phyloP scores from a whole-genome alignment of 2,797 vertebrate genomes.

The Malacoctenus gilli region DNA sequence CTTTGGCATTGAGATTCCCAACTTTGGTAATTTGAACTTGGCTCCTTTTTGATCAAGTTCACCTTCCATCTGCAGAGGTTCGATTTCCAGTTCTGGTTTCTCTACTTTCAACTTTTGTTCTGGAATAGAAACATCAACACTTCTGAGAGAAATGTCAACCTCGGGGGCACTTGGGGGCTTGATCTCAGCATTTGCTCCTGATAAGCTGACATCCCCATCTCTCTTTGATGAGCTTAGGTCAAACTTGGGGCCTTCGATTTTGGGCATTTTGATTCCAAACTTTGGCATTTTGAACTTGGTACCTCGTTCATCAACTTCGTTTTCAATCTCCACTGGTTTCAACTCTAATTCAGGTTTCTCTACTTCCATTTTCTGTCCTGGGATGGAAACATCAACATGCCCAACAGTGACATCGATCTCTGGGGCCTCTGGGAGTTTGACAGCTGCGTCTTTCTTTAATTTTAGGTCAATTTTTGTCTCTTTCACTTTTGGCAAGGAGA shows the following conservation, averaged over 20 bases:
- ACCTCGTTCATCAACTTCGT: conserved; percentile 33
- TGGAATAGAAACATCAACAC: conserved; percentile 29
- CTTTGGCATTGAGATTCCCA: conserved; percentile 58
- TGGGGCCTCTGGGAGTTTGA: conserved; percentile 21
- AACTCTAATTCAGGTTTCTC: conserved; percentile 30
- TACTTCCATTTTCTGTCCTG: conserved; percentile 26
- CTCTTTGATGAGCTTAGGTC: conserved; percentile 44
- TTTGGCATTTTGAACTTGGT: conserved; percentile 56
- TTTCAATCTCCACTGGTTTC: conserved; percentile 23
- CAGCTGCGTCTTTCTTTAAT: conserved; percentile 55
- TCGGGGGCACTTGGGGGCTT: conserved; percentile 28
- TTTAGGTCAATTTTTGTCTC: conserved; percentile 35
- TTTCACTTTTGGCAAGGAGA: conserved; percentile 59
- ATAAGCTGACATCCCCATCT: conserved; percentile 18
- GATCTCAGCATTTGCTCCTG: conserved; percentile 16
- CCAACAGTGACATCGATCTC: conserved; percentile 27
- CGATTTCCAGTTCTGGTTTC: conserved; percentile 24
- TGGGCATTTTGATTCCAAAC: conserved; percentile 28
- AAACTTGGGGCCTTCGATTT: conserved; percentile 37
- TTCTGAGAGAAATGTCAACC: conserved; percentile 20
- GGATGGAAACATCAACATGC: conserved; percentile 28
- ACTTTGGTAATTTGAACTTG: conserved; percentile 63
- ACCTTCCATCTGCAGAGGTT: conserved; percentile 28
- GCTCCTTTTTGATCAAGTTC: conserved; percentile 35
- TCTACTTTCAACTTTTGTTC: conserved; percentile 20